Evolutionary conservation across 1,140 invertebrate genomes (phyloP).

Genomic region (Apis laboriosa): DNA sequence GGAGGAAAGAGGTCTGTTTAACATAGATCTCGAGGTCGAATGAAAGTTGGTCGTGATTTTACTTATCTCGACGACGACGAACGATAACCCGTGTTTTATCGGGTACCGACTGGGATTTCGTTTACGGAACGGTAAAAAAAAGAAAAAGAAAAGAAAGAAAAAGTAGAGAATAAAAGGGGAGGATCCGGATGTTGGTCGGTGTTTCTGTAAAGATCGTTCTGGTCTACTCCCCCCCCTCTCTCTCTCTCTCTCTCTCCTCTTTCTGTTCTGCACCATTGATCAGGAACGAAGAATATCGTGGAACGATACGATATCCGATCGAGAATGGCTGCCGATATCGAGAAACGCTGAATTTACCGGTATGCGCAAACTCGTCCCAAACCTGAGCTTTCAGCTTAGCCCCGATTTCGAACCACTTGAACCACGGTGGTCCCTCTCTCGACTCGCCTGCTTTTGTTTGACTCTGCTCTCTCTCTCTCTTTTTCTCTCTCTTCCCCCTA

Average conservation of each 20-base stretch:
- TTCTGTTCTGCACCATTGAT: slow-evolving; percentile 44
- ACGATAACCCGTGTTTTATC: slow-evolving; percentile 20
- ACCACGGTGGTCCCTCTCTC: slow-evolving; percentile 21
- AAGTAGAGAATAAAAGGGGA: not conserved
- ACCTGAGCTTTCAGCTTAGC: slow-evolving; percentile 39
- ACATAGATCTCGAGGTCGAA: slow-evolving; percentile 13
- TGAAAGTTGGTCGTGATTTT: slow-evolving; percentile 3
- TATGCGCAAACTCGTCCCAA: slow-evolving; percentile 27
- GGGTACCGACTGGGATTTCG: slow-evolving; percentile 24
- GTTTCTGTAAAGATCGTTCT: slow-evolving; percentile 22
- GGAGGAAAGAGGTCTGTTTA: not conserved
- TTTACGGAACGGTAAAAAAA: slow-evolving; percentile 22
- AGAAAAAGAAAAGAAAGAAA: too few species aligned
- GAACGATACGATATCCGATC: slow-evolving; percentile 49
- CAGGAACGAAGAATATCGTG: slow-evolving; percentile 29
- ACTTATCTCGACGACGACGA: slow-evolving; percentile 26
- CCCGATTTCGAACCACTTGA: slow-evolving; percentile 9
- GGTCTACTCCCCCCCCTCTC: too few species aligned
- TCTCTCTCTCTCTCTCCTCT: too few species aligned
- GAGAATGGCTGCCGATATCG: slow-evolving; percentile 35
- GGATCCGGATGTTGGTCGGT: slow-evolving; percentile 20
- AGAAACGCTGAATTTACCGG: slow-evolving; percentile 59
- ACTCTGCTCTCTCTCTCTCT: slow-evolving; percentile 17
- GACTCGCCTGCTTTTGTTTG: slow-evolving; percentile 10
- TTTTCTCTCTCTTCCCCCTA: not conserved